These are phyloP conservation scores for Penaeus vannamei DNA, from an alignment of 1,140 invertebrate genomes.

Conservation along the genomic window DNA sequence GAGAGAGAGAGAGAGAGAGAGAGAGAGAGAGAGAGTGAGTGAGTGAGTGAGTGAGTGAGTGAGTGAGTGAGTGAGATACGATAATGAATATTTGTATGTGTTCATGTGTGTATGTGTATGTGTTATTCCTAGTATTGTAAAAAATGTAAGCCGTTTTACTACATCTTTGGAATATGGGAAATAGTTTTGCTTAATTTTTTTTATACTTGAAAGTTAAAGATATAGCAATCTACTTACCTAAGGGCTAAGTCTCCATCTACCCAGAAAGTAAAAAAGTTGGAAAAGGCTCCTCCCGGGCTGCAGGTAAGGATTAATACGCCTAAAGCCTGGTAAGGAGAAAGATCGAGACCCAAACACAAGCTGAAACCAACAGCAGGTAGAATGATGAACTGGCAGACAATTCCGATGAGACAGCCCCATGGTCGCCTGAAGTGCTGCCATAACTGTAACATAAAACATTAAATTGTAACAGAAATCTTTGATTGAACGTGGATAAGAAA, in stretches of 20 bases:
- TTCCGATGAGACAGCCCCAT: constrained; percentile 37
- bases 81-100: too few relatives aligned
- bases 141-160: too few relatives aligned
- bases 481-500: not conserved
- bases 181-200: too few relatives aligned
- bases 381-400: constrained; percentile 47
- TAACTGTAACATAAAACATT: constrained; percentile 4
- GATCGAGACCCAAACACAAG: constrained; percentile 27
- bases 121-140: too few relatives aligned
- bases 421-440: constrained; percentile 44
- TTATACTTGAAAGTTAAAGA: too few relatives aligned
- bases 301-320: constrained; percentile 50
- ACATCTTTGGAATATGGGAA: too few relatives aligned
- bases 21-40: too few relatives aligned
- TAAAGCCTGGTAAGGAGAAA: constrained; percentile 47
- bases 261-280: constrained; percentile 60
- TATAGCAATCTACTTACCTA: not conserved
- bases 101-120: too few relatives aligned
- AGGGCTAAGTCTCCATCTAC: constrained; percentile 57
- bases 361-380: constrained; percentile 55
- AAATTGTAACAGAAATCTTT: not conserved
- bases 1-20: too few relatives aligned
- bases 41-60: too few relatives aligned
- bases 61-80: too few relatives aligned
- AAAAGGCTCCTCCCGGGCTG: constrained; percentile 60